Evolutionary conservation across 23 tunicate genomes (phyloP), one percentile per base, ranked within the genome.

Genomic region (Phallusia fumigata): DNA sequence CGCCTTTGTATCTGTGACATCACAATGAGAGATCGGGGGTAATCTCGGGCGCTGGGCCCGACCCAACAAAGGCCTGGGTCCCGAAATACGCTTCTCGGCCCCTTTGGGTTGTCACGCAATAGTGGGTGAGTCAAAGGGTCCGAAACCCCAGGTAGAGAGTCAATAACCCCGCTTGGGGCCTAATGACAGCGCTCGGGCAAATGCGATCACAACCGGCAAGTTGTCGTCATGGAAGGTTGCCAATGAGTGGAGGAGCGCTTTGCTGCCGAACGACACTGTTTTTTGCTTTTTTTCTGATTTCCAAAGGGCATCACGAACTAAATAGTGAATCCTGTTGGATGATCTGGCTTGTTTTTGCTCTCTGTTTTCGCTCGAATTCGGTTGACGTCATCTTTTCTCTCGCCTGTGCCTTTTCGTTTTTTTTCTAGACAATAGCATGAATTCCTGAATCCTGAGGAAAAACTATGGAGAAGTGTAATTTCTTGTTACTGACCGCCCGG

Each of bases 51-150:
- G 33, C 53, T 18, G 47, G 77, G 72, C 40, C 10, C 74, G 74
- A 83, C 74, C 86, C 36, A n/a, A 74, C 69, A 58, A 58, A 6
- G 69, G 3, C 26, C 69, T 24, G 28, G 69, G 69, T 22, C 28
- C 69, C 69, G 69, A 58, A 58, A 58, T 58, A 58, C 69, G 26
- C 69, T 78, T 36, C 12, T 15, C 32, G 50, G 80, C 36, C 35
- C 19, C 30, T n/a, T n/a, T 11, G 69, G 69, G 72, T 75, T 83
- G 86, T 83, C 86, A 83, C 86, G 86, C 86, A 83, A 83, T 83
- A 36, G 74, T 33, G 80, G 85, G 85, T 72, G 85, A 65, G 53
- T 36, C 58, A 53, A 40, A 40, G 31, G 83, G 6, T 12, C 26
- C 36, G 26, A 6, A 19, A 19, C 11, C 24, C 36, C 44, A 33